Evolutionary conservation across 1,140 invertebrate genomes (phyloP).

Genomic region (Berghia stephanieae): DNA sequence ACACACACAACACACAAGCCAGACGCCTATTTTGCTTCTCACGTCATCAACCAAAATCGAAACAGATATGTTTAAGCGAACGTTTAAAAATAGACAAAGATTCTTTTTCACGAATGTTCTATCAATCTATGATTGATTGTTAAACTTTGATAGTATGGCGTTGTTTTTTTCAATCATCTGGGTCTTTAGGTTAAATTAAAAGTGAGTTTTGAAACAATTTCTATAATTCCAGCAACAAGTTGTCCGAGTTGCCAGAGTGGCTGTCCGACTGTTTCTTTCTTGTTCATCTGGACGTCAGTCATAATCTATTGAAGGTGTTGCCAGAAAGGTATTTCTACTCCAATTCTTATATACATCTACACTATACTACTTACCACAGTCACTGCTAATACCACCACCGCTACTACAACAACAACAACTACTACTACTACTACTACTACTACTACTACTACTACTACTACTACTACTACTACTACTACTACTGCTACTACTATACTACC

Average conservation of each 20-base stretch:
- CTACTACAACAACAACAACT: neutral
- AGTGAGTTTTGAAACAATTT: too few relatives aligned
- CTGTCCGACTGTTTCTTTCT: slow-evolving; percentile 64
- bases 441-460: neutral
- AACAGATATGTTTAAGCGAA: too few relatives aligned
- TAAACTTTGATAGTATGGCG: too few relatives aligned
- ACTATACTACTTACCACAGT: neutral
- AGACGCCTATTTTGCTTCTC: too few relatives aligned
- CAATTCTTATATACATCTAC: neutral
- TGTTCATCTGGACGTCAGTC: slow-evolving; percentile 56
- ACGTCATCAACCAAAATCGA: too few relatives aligned
- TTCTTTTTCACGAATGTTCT: too few relatives aligned
- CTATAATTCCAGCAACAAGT: slow-evolving; percentile 61
- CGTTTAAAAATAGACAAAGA: too few relatives aligned
- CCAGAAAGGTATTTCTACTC: slow-evolving; percentile 56
- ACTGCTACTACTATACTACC: too few relatives aligned
- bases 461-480: slow-evolving; percentile 14
- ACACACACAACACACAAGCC: too few relatives aligned
- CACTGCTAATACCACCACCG: neutral
- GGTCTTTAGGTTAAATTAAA: too few relatives aligned
- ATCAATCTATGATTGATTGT: too few relatives aligned
- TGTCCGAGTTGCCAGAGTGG: slow-evolving; percentile 57
- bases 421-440: slow-evolving; percentile 7
- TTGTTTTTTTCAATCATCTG: too few relatives aligned
- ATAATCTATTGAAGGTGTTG: slow-evolving; percentile 57